These are phyloP conservation scores for Habropoda laboriosa DNA, from an alignment of 1,140 invertebrate species.

Conservation along the genomic window DNA sequence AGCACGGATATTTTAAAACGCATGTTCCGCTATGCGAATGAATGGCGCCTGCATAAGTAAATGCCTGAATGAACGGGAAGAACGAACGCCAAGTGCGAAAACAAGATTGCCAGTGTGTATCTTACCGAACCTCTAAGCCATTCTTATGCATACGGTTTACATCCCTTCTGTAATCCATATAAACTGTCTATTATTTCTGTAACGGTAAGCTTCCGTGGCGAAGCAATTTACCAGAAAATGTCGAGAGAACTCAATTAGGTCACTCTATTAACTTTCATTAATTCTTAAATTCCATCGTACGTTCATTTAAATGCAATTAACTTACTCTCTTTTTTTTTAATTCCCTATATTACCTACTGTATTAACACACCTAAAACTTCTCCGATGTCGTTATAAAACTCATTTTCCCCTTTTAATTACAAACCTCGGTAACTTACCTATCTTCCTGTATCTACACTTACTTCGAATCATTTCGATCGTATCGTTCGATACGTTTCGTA, in stretches of 20 bases:
- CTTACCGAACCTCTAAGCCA: not conserved
- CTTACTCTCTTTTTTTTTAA: not conserved
- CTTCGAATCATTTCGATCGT: no score
- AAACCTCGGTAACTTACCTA: no score
- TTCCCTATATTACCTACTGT: not conserved
- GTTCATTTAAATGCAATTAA: no score
- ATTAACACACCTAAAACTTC: no score
- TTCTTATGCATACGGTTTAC: conserved; percentile 22
- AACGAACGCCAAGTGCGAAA: conserved; percentile 31
- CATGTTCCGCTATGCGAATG: conserved; percentile 6
- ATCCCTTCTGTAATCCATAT: not conserved
- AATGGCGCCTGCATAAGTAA: conserved; percentile 44
- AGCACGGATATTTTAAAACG: conserved; percentile 31
- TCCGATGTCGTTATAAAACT: no score
- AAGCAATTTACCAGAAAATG: not conserved
- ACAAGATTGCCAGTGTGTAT: conserved; percentile 32
- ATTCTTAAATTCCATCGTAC: not conserved
- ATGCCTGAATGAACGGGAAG: conserved; percentile 35
- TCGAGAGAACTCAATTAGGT: not conserved
- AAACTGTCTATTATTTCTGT: not conserved
- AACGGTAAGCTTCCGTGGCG: no score
- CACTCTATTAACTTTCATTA: not conserved
- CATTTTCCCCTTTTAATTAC: no score
- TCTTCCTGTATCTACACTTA: no score
- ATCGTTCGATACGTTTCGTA: not conserved